phyloP scores from a whole-genome alignment of 2,797 vertebrate species.

The Craterocephalus amniculus region DNA sequence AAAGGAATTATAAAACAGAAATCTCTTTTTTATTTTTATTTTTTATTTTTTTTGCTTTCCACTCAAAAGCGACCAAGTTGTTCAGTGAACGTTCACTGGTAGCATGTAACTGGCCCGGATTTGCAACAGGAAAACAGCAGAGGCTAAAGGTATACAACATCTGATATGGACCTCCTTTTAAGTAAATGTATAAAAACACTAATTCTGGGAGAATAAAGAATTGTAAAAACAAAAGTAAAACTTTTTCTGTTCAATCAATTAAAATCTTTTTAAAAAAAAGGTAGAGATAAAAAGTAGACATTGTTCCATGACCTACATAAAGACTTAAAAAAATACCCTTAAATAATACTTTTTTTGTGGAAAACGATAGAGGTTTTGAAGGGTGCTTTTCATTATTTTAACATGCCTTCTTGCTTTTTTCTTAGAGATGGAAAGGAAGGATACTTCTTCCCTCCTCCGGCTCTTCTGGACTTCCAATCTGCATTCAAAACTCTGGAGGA shows the following conservation, averaged over 20 bases:
- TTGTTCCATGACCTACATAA: constrained; percentile 71
- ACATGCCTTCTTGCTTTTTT: neutral
- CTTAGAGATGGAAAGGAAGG: neutral
- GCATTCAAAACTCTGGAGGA: neutral
- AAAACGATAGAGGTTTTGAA: constrained; percentile 45
- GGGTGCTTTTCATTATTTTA: constrained; percentile 10
- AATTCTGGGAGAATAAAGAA: constrained; percentile 77
- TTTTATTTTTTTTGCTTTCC: constrained; percentile 37
- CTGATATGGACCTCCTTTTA: constrained; percentile 70
- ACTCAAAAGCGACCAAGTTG: constrained; percentile 64
- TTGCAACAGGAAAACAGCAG: constrained; percentile 67
- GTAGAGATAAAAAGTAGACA: constrained; percentile 65
- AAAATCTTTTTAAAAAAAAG: constrained; percentile 73
- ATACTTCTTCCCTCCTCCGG: neutral
- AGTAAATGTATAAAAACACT: constrained; percentile 74
- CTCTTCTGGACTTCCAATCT: neutral
- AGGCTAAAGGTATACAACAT: constrained; percentile 77
- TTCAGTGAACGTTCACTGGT: constrained; percentile 54
- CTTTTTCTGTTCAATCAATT: constrained; percentile 61
- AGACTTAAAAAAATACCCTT: constrained; percentile 66
- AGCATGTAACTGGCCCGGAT: constrained; percentile 78
- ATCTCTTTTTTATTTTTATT: constrained; percentile 13
- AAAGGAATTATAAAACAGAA: constrained; percentile 48
- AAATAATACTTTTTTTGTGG: constrained; percentile 58
- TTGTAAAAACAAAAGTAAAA: constrained; percentile 76